These are phyloP conservation scores for Crossocerus cetratus DNA, from an alignment of 2,888 invertebrate genomes.

Conservation along the genomic window DNA sequence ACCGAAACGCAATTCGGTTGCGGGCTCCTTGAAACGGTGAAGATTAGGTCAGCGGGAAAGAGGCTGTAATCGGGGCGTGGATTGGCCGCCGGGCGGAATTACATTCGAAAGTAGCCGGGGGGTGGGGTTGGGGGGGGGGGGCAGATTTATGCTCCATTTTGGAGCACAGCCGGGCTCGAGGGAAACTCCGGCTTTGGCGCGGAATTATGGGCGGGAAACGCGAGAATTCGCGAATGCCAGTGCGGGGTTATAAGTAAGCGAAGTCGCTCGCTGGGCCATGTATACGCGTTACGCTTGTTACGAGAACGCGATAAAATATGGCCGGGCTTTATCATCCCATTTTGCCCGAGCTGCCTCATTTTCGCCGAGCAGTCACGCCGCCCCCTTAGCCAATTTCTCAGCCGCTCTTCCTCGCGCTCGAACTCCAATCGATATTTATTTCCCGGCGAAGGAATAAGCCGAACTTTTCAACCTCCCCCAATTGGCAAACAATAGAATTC, in stretches of 20 bases:
- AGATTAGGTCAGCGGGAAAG: background rate
- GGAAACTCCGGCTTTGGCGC: conserved; percentile 9
- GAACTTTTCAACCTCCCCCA: background rate
- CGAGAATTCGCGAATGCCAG: conserved; percentile 10
- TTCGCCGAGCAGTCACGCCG: background rate
- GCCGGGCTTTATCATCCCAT: conserved; percentile 12
- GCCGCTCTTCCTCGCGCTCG: background rate
- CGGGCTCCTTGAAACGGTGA: too few relatives aligned
- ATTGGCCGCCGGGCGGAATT: too few relatives aligned
- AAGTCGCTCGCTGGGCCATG: conserved; percentile 1
- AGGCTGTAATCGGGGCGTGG: background rate
- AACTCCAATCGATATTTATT: conserved; percentile 5
- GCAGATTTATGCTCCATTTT: conserved; percentile 2
- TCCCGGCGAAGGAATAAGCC: background rate
- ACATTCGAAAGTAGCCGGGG: background rate
- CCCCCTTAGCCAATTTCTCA: conserved; percentile 6
- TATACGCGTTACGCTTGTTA: conserved; percentile 14
- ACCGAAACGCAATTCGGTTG: too few relatives aligned
- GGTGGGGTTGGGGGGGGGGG: background rate
- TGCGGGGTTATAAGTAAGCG: conserved; percentile 13
- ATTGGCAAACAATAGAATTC: background rate
- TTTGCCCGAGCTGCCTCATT: conserved; percentile 2
- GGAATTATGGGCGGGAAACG: conserved; percentile 26
- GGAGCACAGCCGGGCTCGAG: background rate
- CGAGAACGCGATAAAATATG: conserved; percentile 8